phyloP scores from a whole-genome alignment of 2,888 invertebrate species.

The Julus scandinavius region DNA sequence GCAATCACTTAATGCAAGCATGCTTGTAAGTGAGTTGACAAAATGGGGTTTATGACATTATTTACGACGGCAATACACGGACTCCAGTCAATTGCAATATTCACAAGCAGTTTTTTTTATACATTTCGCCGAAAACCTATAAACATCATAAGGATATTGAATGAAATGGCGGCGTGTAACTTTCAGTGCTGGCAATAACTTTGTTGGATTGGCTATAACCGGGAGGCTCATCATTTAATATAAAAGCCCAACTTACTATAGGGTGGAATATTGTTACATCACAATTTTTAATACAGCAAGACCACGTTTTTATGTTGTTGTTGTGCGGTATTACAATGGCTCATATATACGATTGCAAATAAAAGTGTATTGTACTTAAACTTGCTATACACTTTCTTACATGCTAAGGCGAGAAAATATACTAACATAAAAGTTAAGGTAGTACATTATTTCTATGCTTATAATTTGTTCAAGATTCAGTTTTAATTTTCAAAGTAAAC shows the following conservation, averaged over 20 bases:
- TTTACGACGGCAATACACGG: neutral
- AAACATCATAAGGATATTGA: constrained; percentile 21
- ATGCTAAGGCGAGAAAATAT: too few species aligned
- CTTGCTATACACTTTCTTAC: too few species aligned
- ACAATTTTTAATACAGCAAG: neutral
- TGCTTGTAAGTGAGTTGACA: constrained; percentile 26
- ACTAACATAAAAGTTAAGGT: too few species aligned
- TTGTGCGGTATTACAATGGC: neutral
- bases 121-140: constrained; percentile 27
- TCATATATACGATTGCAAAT: too few species aligned
- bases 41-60: constrained; percentile 20
- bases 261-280: neutral
- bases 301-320: neutral
- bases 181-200: constrained; percentile 10
- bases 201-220: constrained; percentile 17
- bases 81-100: constrained; percentile 14
- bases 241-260: neutral
- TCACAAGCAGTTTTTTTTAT: neutral
- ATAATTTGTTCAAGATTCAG: too few species aligned
- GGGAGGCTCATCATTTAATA: neutral
- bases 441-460: too few species aligned
- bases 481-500: too few species aligned
- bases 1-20: constrained; percentile 27
- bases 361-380: too few species aligned
- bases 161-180: neutral